Evolutionary conservation across 35 echinoderm and acorn worm genomes (phyloP).

Genomic region (Lytechinus pictus): DNA sequence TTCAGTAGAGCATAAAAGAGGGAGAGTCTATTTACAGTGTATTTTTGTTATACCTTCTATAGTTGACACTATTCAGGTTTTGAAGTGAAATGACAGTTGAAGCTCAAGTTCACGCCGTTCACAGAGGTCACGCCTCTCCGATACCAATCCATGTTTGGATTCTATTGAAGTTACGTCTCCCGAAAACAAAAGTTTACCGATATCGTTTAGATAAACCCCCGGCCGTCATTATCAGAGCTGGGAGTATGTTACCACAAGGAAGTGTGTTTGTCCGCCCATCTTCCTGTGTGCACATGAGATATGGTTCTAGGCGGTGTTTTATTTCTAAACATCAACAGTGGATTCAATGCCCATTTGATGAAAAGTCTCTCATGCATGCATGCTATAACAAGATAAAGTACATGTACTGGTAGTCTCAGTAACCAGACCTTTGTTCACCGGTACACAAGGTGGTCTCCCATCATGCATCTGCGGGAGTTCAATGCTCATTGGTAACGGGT

Average conservation of each 20-base stretch:
- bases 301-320: neutral
- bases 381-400: neutral
- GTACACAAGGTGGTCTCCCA: no score
- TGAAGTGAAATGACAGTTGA: neutral
- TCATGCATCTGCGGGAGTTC: no score
- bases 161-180: neutral
- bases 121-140: neutral
- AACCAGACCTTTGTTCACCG: neutral
- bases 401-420: neutral
- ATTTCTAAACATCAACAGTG: neutral
- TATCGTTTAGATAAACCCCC: neutral
- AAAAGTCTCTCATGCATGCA: neutral
- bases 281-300: neutral
- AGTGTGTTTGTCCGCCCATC: neutral
- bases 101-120: neutral
- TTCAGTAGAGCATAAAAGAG: no score
- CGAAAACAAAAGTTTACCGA: conserved; percentile 4
- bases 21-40: no score
- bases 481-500: no score
- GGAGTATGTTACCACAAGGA: neutral
- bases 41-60: no score
- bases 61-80: neutral
- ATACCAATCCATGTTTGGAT: neutral
- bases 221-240: neutral
- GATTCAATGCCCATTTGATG: neutral